phyloP scores from a whole-genome alignment of 1,140 invertebrate species.

The Diorhabda carinulata region DNA sequence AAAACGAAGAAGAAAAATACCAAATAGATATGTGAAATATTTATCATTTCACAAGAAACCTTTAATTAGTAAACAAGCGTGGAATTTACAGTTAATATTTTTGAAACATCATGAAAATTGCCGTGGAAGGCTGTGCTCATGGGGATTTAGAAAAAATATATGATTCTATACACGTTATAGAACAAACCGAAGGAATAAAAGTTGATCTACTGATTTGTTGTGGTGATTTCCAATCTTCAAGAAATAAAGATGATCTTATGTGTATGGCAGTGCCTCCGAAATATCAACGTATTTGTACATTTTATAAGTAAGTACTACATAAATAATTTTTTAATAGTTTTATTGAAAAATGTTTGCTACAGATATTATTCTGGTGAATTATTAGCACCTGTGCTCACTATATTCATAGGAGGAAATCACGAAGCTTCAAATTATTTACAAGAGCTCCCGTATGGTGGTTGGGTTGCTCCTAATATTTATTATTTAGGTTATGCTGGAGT shows the following conservation, averaged over 20 bases:
- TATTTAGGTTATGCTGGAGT: constrained; percentile 93
- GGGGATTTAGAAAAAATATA: constrained; percentile 96
- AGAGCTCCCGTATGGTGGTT: constrained; percentile 94
- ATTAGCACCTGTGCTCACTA: constrained; percentile 83
- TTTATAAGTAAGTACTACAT: constrained; percentile 80
- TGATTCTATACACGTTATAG: constrained; percentile 69
- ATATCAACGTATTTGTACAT: constrained; percentile 86
- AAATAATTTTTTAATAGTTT: background rate
- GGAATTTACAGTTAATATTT: too few species aligned
- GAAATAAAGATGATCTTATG: constrained; percentile 73
- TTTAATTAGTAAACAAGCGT: too few species aligned
- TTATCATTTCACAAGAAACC: too few species aligned
- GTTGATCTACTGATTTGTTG: constrained; percentile 93
- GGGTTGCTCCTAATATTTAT: constrained; percentile 98
- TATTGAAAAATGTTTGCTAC: background rate
- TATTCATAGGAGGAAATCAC: constrained; percentile 99
- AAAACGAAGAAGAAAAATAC: too few species aligned
- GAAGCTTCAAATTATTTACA: constrained; percentile 97
- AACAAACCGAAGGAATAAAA: constrained; percentile 66
- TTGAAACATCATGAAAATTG: constrained; percentile 75
- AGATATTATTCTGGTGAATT: constrained; percentile 94
- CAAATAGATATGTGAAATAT: too few species aligned
- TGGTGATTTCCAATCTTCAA: constrained; percentile 92
- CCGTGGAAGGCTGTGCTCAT: constrained; percentile 96
- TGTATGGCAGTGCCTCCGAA: constrained; percentile 95